Evolutionary conservation across 2,888 invertebrate species (phyloP).

Genomic region (Mesorhabditis belari): DNA sequence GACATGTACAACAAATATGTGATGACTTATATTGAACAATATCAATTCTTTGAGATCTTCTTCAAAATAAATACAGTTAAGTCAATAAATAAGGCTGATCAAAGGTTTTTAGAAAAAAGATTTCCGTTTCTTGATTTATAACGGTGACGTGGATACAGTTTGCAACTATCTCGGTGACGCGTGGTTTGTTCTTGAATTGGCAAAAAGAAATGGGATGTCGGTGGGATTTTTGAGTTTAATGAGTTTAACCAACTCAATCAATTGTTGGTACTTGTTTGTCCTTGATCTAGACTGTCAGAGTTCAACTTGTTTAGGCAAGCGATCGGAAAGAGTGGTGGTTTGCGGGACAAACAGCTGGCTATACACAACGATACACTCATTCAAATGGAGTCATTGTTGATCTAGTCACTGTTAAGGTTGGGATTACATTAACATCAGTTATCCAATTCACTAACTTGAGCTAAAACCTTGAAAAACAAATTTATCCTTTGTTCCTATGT

Average conservation of each 20-base stretch:
- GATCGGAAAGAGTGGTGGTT: slow-evolving; percentile 25
- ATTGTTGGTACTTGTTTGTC: no score
- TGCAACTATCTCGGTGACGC: slow-evolving; percentile 47
- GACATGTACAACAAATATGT: slow-evolving; percentile 25
- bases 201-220: slow-evolving; percentile 15
- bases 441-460: no score
- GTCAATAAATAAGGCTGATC: no score
- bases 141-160: slow-evolving; percentile 43
- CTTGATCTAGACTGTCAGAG: slow-evolving; percentile 1
- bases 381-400: slow-evolving; percentile 27
- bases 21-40: slow-evolving; percentile 21
- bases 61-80: slow-evolving; percentile 9
- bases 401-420: slow-evolving; percentile 38
- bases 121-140: slow-evolving; percentile 44
- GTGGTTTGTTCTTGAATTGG: slow-evolving; percentile 36
- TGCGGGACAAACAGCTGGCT: slow-evolving; percentile 37
- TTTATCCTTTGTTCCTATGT: no score
- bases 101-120: slow-evolving; percentile 17
- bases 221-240: no score
- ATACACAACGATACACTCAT: slow-evolving; percentile 27
- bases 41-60: slow-evolving; percentile 24
- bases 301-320: no score
- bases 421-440: no score
- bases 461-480: no score
- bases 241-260: no score